A percentile compares a stretch with the other conserved stretches of the same genome.
phyloP scores from a whole-genome alignment of 2,797 vertebrate species.

The Pangasius larnaudii region DNA sequence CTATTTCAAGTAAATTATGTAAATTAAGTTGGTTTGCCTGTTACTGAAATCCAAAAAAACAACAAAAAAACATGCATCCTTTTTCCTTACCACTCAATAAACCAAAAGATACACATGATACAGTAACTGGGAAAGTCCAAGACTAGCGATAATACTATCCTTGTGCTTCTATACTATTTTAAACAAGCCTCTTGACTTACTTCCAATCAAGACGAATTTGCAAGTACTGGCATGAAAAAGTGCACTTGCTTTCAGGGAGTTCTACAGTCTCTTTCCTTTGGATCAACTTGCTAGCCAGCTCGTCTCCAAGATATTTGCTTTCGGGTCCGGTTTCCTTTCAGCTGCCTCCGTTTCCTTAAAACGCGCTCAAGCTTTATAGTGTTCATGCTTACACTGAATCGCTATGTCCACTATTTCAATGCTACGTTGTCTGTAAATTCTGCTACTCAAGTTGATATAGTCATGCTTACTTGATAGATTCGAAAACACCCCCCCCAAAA shows the following conservation, averaged over 20 bases:
- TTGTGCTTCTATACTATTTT: neutral
- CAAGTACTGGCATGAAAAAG: neutral
- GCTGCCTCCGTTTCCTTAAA: neutral
- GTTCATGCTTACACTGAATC: neutral
- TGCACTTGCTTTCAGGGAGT: neutral
- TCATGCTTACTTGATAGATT: neutral
- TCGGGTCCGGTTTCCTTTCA: neutral
- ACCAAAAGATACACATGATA: neutral
- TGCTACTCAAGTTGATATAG: neutral
- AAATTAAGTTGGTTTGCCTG: constrained; percentile 1
- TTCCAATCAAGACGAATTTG: no score
- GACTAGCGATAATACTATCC: neutral
- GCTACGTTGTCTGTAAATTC: neutral
- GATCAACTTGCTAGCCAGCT: neutral
- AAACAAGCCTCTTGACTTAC: neutral
- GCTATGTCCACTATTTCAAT: neutral
- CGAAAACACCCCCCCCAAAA: no score
- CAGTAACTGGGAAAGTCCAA: neutral
- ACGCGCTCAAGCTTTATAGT: neutral
- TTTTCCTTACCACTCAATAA: neutral
- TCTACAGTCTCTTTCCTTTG: neutral
- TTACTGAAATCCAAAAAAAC: neutral
- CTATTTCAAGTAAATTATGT: constrained; percentile 29
- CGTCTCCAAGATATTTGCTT: neutral
- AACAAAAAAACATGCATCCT: neutral